A percentile compares a stretch with the other conserved stretches of the same genome.
phyloP scores from a whole-genome alignment of 2,888 invertebrate genomes.

The Ceriagrion tenellum region DNA sequence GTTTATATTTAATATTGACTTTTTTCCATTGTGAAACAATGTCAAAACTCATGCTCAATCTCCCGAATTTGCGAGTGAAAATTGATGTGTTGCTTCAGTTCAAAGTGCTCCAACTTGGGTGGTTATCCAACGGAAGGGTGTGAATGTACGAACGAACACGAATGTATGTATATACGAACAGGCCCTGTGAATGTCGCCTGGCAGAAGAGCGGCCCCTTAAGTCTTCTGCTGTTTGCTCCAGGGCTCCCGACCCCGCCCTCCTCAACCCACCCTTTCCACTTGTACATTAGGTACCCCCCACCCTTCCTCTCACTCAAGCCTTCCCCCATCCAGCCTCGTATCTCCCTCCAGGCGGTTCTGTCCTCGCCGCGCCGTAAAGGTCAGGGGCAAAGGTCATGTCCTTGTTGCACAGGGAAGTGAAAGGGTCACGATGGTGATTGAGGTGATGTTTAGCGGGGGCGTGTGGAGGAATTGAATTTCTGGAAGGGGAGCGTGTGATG shows the following conservation, averaged over 20 bases:
- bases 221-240: not conserved
- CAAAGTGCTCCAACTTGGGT: too few species aligned
- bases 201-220: too few species aligned
- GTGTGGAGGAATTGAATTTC: not conserved
- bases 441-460: not conserved
- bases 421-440: slow-evolving; percentile 35
- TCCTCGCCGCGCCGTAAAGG: not conserved
- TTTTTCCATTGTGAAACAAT: too few species aligned
- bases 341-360: not conserved
- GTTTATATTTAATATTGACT: too few species aligned
- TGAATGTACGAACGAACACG: too few species aligned
- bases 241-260: not conserved
- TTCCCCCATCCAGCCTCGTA: not conserved
- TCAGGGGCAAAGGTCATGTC: slow-evolving; percentile 54
- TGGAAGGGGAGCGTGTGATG: not conserved
- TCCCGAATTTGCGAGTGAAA: too few species aligned
- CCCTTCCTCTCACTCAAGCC: not conserved
- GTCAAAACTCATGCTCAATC: too few species aligned
- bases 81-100: too few species aligned
- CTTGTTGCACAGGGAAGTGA: slow-evolving; percentile 44
- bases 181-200: too few species aligned
- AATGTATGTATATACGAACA: too few species aligned
- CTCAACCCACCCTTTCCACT: not conserved
- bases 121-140: too few species aligned
- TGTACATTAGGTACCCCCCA: not conserved